A percentile compares a stretch with the other conserved stretches of the same genome.
Conservation (phyloP, 2,888 invertebrate species). For the Caenorhabditis imperialis region DNA sequence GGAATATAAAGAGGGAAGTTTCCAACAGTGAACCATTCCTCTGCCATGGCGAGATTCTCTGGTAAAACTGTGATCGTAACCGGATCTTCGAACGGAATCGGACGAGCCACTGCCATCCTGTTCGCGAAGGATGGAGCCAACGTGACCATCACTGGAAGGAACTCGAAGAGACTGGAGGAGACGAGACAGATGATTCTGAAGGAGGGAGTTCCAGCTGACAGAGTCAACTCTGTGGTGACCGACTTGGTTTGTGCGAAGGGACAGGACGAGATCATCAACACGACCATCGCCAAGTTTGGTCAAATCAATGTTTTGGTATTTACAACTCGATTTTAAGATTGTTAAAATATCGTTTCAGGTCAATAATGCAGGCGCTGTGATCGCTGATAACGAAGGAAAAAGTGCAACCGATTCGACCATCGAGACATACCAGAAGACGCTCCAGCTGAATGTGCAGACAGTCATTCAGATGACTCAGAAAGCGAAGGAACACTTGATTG, state of each 20-base stretch:
- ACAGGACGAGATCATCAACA: constrained; percentile 17
- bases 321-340: too few relatives aligned
- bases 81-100: constrained; percentile 35
- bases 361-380: constrained; percentile 28
- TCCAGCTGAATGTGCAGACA: constrained; percentile 17
- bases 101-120: constrained; percentile 18
- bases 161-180: constrained; percentile 16
- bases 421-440: constrained; percentile 10
- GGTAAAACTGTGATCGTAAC: constrained; percentile 29
- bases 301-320: constrained; percentile 23
- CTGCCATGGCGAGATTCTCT: constrained; percentile 28
- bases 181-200: constrained; percentile 12
- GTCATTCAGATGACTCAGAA: constrained; percentile 30
- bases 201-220: constrained; percentile 8
- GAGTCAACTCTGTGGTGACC: constrained; percentile 3
- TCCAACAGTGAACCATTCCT: too few relatives aligned
- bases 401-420: constrained; percentile 10
- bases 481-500: constrained; percentile 13
- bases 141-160: constrained; percentile 37
- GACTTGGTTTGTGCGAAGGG: constrained; percentile 3
- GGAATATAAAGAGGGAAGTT: too few relatives aligned
- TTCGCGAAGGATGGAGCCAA: constrained; percentile 29
- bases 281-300: constrained; percentile 22
- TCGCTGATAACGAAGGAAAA: constrained; percentile 1
- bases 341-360: constrained; percentile 20